Conservation (phyloP, 2,113 vertebrate genomes). For the Menidia beryllina region DNA sequence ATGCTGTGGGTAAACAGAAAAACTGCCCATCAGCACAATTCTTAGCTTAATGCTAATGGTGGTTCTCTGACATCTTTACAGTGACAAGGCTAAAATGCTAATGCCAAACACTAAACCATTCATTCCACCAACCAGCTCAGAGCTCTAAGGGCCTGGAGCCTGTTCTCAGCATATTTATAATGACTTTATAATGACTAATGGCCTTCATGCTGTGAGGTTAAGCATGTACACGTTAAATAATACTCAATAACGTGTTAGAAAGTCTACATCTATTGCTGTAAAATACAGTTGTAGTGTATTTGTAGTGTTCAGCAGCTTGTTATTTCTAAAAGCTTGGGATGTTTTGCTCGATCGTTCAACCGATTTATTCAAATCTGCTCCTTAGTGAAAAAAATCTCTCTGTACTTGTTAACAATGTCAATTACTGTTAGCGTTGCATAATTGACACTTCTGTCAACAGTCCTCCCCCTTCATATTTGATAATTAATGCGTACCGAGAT, state of each 20-base stretch:
- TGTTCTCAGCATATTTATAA: too few species aligned
- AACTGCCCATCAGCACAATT: too few species aligned
- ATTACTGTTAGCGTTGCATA: conserved; percentile 22
- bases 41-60: too few species aligned
- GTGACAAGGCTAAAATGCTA: too few species aligned
- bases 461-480: conserved; percentile 29
- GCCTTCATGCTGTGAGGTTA: background rate
- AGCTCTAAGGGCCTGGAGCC: too few species aligned
- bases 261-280: too few species aligned
- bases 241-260: background rate
- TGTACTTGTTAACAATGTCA: conserved; percentile 42
- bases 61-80: too few species aligned
- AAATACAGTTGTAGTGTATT: too few species aligned
- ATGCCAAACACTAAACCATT: too few species aligned
- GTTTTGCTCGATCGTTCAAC: conserved; percentile 8
- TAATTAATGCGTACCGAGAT: conserved; percentile 61
- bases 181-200: too few species aligned
- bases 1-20: too few species aligned
- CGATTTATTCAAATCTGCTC: conserved; percentile 17
- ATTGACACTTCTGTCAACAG: conserved; percentile 32
- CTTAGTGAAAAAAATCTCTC: conserved; percentile 20
- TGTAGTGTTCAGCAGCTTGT: conserved; percentile 6
- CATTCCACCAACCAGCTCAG: too few species aligned
- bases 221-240: background rate
- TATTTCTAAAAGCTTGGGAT: conserved; percentile 16